Base-by-base conservation (phyloP, 2,797 vertebrate species). In the Remorina albescens region DNA sequence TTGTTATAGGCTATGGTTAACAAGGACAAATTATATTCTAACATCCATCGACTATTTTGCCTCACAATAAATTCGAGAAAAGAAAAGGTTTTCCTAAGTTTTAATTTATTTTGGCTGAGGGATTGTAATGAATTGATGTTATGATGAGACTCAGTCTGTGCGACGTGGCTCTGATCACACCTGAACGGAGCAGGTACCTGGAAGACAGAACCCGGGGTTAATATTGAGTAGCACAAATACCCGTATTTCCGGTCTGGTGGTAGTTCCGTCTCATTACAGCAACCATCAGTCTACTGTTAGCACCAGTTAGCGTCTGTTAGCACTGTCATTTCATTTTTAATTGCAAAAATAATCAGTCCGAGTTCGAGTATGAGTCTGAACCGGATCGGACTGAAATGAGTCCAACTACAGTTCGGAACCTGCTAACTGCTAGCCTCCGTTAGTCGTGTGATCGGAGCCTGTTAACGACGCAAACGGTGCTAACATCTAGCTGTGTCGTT, bases 221-320 rank as follows among this genome's bases (percentile, higher is more conserved):
- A 47, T 1, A 18, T 16, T 8, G 34, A 2, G 36, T 2, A 26
- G 23, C 18, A 9, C 28, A 37, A 37, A 61, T 47, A 64, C 53
- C 70, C 54, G 50, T 70, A 78, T 67, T 88, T 86, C 84, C 81
- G 71, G 32, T 60, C 0, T 64, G 37, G 16, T 47, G 66, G 36
- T 69, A 26, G 42, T 67, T 72, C 72, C 80, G 68, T 54, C 51
- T 76, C 47, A 41, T 42, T 76, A 21, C 47, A 67, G 58, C 54
- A 58, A 60, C 53, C 47, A 76, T 68, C 57, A 55, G 32, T 46
- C 25, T 21, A 1, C 19, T 2, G 42, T 51, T 80, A 71, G 18
- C 60, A 1, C 16, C 10, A 3, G 15, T 49, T 56, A 72, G 37
- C 37, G 56, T 47, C 23, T 30, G n/a, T n/a, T n/a, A n/a, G n/a